Evolutionary conservation across 2,888 invertebrate species (phyloP).

Genomic region (Hypena proboscidalis): DNA sequence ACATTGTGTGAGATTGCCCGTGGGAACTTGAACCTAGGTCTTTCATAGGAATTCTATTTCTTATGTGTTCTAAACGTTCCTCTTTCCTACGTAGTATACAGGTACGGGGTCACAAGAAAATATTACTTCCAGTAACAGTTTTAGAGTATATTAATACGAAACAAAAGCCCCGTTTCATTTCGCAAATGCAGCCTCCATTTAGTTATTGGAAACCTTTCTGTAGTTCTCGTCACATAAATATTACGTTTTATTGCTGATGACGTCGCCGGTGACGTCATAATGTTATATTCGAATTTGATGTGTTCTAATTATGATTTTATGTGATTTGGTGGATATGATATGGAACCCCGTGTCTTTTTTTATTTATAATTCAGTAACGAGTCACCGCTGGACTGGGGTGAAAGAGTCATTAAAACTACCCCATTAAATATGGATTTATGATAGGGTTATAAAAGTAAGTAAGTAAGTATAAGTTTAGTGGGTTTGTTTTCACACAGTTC

Average conservation of each 20-base stretch:
- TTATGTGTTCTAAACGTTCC: too few relatives aligned
- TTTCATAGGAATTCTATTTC: too few relatives aligned
- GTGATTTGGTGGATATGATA: constrained; percentile 5
- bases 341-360: too few relatives aligned
- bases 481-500: too few relatives aligned
- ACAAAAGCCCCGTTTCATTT: constrained; percentile 46
- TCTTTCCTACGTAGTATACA: too few relatives aligned
- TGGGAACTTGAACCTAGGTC: too few relatives aligned
- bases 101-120: too few relatives aligned
- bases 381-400: neutral
- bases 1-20: too few relatives aligned
- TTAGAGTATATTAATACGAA: constrained; percentile 15
- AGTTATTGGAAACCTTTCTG: constrained; percentile 51
- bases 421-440: too few relatives aligned
- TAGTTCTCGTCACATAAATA: constrained; percentile 39
- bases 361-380: constrained; percentile 5
- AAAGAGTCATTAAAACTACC: neutral
- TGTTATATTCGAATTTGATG: constrained; percentile 26
- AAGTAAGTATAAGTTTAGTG: too few relatives aligned
- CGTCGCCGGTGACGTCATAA: constrained; percentile 23
- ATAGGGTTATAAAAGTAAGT: too few relatives aligned
- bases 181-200: constrained; percentile 52
- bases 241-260: constrained; percentile 34
- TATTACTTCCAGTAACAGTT: constrained; percentile 7
- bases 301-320: constrained; percentile 28